These are phyloP conservation scores for Lasiurus cinereus DNA, from an alignment of 2,113 vertebrate species.

Conservation along the genomic window DNA sequence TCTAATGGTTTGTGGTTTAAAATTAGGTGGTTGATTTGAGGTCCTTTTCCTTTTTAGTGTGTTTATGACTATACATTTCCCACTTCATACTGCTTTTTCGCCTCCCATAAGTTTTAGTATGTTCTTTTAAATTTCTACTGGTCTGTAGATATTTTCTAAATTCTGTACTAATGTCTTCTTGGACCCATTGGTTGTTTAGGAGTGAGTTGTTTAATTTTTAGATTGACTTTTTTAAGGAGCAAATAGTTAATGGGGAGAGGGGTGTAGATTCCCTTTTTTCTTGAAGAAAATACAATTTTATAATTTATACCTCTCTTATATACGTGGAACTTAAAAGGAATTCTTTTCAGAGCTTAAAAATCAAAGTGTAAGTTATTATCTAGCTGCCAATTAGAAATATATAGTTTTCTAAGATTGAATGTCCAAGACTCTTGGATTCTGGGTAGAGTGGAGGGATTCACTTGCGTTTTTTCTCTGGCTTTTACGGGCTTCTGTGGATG, in stretches of 20 bases:
- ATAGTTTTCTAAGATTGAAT: not conserved
- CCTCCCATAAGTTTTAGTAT: not conserved
- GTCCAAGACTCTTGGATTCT: not conserved
- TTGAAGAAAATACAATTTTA: not conserved
- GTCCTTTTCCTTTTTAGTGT: not conserved
- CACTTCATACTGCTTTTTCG: not conserved
- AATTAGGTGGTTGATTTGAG: not conserved
- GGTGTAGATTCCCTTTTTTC: not conserved
- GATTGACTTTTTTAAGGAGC: not conserved
- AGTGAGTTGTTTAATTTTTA: not conserved
- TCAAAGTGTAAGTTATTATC: not conserved
- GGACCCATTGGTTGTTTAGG: not conserved
- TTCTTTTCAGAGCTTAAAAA: not conserved
- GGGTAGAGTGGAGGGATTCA: not conserved
- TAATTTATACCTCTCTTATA: not conserved
- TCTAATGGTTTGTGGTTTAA: not conserved
- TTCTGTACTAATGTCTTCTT: not conserved
- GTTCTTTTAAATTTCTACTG: not conserved
- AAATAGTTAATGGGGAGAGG: not conserved
- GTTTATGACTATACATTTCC: not conserved
- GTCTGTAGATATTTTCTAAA: not conserved
- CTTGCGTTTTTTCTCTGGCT: not conserved
- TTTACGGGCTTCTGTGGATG: accelerated
- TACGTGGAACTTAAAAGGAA: not conserved
- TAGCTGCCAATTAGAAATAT: not conserved